Conservation (phyloP, 92 coral and sea anemone species). For the Heteractis magnifica region DNA sequence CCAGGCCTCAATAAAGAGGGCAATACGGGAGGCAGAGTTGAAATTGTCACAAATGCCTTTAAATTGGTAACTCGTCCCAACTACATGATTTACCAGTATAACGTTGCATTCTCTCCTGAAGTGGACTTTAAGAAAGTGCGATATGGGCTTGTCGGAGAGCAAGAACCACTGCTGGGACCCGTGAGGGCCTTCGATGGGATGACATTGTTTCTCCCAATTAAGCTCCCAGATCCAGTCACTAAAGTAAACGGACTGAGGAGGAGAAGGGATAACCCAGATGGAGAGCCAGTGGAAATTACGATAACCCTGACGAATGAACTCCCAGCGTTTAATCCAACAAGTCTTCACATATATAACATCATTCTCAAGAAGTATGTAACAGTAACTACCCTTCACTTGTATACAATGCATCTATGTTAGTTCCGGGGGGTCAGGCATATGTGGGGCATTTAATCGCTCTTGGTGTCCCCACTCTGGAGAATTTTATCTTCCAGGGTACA, state of each 20-base stretch:
- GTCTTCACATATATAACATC: slow-evolving; percentile 83
- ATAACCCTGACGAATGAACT: slow-evolving; percentile 82
- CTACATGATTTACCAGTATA: slow-evolving; percentile 82
- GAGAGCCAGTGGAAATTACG: slow-evolving; percentile 69
- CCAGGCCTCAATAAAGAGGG: slow-evolving; percentile 69
- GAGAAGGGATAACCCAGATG: slow-evolving; percentile 56
- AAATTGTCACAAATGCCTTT: slow-evolving; percentile 70
- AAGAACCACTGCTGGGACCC: slow-evolving; percentile 61
- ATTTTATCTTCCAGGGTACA: too few species aligned
- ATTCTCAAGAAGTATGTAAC: slow-evolving; percentile 67
- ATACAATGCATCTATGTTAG: too few species aligned
- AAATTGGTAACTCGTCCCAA: slow-evolving; percentile 52
- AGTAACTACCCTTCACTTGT: not conserved
- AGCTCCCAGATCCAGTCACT: slow-evolving; percentile 70
- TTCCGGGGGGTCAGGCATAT: too few species aligned
- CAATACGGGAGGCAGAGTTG: slow-evolving; percentile 39
- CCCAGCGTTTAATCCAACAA: slow-evolving; percentile 67
- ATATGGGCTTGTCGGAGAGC: slow-evolving; percentile 65
- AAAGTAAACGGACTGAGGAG: slow-evolving; percentile 40
- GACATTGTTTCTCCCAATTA: slow-evolving; percentile 77
- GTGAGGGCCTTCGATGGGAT: slow-evolving; percentile 96
- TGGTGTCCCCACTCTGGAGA: too few species aligned
- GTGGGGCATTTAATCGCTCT: too few species aligned
- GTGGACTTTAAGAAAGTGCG: slow-evolving; percentile 79
- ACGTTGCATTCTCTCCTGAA: slow-evolving; percentile 78